Conservation (phyloP, 2,888 invertebrate species). For the Hemicrepidius hirtus region DNA sequence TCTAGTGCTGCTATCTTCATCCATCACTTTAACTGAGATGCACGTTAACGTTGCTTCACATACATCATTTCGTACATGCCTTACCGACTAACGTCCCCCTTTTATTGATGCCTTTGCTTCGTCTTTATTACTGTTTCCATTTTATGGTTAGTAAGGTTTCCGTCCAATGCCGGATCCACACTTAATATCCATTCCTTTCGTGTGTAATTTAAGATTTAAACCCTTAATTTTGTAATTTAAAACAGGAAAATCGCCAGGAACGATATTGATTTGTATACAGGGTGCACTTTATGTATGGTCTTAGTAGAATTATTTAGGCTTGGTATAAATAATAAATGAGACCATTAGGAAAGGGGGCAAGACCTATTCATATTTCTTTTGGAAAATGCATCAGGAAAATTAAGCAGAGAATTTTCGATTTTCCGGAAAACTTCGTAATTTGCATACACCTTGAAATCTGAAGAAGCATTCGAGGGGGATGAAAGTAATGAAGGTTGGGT, state of each 20-base stretch:
- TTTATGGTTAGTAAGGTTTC: slow-evolving; percentile 36
- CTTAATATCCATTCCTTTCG: slow-evolving; percentile 28
- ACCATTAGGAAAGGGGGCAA: neutral
- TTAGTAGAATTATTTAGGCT: too few relatives aligned
- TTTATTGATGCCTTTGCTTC: slow-evolving; percentile 45
- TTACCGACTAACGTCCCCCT: slow-evolving; percentile 25
- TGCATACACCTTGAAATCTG: slow-evolving; percentile 43
- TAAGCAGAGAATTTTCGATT: slow-evolving; percentile 20
- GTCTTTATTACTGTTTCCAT: slow-evolving; percentile 38
- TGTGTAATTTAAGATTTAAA: slow-evolving; percentile 1
- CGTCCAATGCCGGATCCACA: slow-evolving; percentile 10
- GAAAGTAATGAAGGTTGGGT: slow-evolving; percentile 49
- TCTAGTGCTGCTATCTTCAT: slow-evolving; percentile 39
- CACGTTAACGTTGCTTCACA: slow-evolving; percentile 40
- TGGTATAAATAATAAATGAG: neutral
- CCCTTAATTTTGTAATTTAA: slow-evolving; percentile 8
- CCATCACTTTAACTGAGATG: slow-evolving; percentile 40
- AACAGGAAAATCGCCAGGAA: slow-evolving; percentile 7
- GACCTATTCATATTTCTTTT: too few relatives aligned
- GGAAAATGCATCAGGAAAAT: slow-evolving; percentile 29
- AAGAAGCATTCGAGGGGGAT: slow-evolving; percentile 42
- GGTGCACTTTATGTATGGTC: too few relatives aligned
- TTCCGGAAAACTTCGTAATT: slow-evolving; percentile 33
- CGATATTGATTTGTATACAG: slow-evolving; percentile 13
- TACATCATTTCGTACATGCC: slow-evolving; percentile 40